Evolutionary conservation across 2,797 vertebrate genomes (phyloP).

Genomic region (Pseudochromis fuscus): DNA sequence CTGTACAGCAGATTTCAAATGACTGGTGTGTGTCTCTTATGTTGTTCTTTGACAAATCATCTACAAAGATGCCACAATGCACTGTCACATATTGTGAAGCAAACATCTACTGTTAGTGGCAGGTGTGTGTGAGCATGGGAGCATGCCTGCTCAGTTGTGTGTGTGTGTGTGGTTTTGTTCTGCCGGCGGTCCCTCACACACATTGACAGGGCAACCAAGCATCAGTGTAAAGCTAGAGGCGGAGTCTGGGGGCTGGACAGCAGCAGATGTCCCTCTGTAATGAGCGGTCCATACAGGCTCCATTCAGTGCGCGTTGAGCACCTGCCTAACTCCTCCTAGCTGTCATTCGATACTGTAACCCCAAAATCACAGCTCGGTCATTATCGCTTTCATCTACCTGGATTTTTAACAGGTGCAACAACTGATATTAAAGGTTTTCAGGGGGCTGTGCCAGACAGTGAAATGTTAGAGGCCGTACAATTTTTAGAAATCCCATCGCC

Average conservation of each 20-base stretch:
- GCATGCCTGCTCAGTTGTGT: constrained; percentile 16
- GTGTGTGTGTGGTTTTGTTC: constrained; percentile 63
- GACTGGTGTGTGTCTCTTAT: constrained; percentile 15
- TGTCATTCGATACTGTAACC: constrained; percentile 80
- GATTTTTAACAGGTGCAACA: constrained; percentile 38
- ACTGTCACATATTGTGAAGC: constrained; percentile 15
- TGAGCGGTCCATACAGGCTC: constrained; percentile 75
- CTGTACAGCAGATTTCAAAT: constrained; percentile 47
- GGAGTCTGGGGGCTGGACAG: constrained; percentile 70
- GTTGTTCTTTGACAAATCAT: constrained; percentile 5
- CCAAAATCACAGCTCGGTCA: constrained; percentile 65
- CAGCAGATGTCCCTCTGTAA: constrained; percentile 86
- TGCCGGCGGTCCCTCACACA: constrained; percentile 50
- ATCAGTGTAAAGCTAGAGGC: constrained; percentile 70
- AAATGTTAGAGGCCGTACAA: not conserved
- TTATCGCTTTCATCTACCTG: constrained; percentile 65
- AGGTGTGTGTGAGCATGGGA: constrained; percentile 22
- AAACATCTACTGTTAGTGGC: constrained; percentile 42
- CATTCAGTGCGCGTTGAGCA: constrained; percentile 75
- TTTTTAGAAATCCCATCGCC: not conserved
- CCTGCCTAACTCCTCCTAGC: constrained; percentile 78
- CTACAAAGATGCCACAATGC: constrained; percentile 1
- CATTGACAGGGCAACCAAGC: constrained; percentile 77
- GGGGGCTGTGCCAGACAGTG: not conserved
- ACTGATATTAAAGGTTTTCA: constrained; percentile 18